These are phyloP conservation scores for Lampris megalopsis DNA, from an alignment of 2,113 vertebrate species.

Conservation along the genomic window DNA sequence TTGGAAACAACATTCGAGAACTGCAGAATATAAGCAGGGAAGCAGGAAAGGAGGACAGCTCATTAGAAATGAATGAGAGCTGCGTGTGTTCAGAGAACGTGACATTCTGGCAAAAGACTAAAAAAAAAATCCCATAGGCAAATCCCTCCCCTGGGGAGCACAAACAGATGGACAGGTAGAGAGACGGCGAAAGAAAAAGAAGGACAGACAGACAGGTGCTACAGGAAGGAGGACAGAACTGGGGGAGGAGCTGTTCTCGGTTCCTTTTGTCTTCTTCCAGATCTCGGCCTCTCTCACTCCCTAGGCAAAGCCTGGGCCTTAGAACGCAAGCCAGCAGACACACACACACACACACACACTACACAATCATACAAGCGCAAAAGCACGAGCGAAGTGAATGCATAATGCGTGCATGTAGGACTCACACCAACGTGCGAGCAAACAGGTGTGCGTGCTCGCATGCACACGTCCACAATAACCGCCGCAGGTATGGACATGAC, in stretches of 20 bases:
- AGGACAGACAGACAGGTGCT: conserved; percentile 2
- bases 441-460: too few relatives aligned
- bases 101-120: background rate
- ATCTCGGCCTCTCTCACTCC: conserved; percentile 17
- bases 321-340: conserved; percentile 55
- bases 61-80: conserved; percentile 76
- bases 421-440: too few relatives aligned
- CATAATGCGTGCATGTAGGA: too few relatives aligned
- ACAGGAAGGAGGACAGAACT: background rate
- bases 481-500: too few relatives aligned
- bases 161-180: conserved; percentile 67
- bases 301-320: conserved; percentile 24
- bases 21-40: conserved; percentile 33
- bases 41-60: conserved; percentile 60
- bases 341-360: conserved; percentile 11
- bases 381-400: too few relatives aligned
- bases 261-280: conserved; percentile 62
- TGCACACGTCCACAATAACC: too few relatives aligned
- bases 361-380: background rate
- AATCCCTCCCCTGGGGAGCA: conserved; percentile 40
- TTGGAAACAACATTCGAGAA: conserved; percentile 44
- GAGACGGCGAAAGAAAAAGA: conserved; percentile 5
- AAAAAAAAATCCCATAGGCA: background rate
- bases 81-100: conserved; percentile 44
- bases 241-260: conserved; percentile 35